A percentile compares a stretch with the other conserved stretches of the same genome.
Evolutionary conservation across 1,140 invertebrate species (phyloP).

Genomic region (Nasonia giraulti): DNA sequence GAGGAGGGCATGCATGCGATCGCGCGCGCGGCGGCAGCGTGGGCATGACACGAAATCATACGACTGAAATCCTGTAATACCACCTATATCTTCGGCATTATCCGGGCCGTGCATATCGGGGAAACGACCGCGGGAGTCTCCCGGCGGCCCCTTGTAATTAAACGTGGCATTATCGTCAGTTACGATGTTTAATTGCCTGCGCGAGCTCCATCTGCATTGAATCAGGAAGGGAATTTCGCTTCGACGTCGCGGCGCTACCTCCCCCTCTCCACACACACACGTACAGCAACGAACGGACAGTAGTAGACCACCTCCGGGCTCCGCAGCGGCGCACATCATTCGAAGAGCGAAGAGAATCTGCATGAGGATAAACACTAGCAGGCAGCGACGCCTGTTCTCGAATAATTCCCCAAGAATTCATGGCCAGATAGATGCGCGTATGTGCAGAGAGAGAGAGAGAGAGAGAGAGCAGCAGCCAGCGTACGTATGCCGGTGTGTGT

Average conservation of each 20-base stretch:
- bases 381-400: not conserved
- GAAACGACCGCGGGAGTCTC: not conserved
- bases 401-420: slow-evolving; percentile 42
- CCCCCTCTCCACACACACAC: not conserved
- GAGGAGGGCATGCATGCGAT: slow-evolving; percentile 14
- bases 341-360: slow-evolving; percentile 12
- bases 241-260: not conserved
- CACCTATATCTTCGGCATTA: slow-evolving; percentile 43
- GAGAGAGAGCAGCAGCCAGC: no score
- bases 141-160: slow-evolving; percentile 36
- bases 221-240: slow-evolving; percentile 36
- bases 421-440: not conserved
- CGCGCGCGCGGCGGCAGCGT: slow-evolving; percentile 15
- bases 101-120: slow-evolving; percentile 15
- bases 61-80: slow-evolving; percentile 44
- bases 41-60: slow-evolving; percentile 50
- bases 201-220: slow-evolving; percentile 40
- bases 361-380: not conserved
- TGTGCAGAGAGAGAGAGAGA: not conserved
- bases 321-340: not conserved
- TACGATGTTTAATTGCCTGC: slow-evolving; percentile 49
- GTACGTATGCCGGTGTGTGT: not conserved
- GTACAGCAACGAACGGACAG: not conserved
- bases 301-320: not conserved
- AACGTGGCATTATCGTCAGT: slow-evolving; percentile 50